These are phyloP conservation scores for Nomada flava DNA, from an alignment of 2,888 invertebrate genomes.

Conservation along the genomic window DNA sequence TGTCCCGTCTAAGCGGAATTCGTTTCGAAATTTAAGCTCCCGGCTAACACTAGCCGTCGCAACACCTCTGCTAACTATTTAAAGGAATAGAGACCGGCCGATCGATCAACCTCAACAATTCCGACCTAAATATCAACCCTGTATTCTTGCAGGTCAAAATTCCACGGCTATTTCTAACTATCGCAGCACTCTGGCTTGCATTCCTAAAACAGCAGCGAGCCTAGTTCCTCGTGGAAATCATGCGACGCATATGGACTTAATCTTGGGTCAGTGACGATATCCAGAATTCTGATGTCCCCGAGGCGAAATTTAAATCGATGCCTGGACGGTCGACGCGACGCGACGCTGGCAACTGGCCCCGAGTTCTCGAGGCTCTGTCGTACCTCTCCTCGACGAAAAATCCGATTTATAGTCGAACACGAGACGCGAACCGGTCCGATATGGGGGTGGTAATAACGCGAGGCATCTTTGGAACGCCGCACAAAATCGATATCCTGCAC, in stretches of 20 bases:
- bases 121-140: no score
- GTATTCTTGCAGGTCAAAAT: no score
- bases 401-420: constrained; percentile 21
- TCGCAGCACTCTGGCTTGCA: no score
- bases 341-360: constrained; percentile 6
- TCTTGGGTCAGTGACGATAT: neutral
- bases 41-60: no score
- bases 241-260: constrained; percentile 20
- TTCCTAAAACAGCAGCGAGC: no score
- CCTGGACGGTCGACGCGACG: neutral
- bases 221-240: neutral
- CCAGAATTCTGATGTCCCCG: constrained; percentile 9
- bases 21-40: no score
- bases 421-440: neutral
- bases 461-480: constrained; percentile 40
- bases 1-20: neutral
- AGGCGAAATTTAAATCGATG: constrained; percentile 33
- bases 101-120: no score
- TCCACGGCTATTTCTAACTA: no score
- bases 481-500: constrained; percentile 47
- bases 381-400: constrained; percentile 19
- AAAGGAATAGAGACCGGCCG: no score
- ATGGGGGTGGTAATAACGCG: constrained; percentile 22
- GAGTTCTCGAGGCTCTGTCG: neutral
- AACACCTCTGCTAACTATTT: no score